Conservation (phyloP, 2,888 invertebrate species). For the Drosophila lacicola region DNA sequence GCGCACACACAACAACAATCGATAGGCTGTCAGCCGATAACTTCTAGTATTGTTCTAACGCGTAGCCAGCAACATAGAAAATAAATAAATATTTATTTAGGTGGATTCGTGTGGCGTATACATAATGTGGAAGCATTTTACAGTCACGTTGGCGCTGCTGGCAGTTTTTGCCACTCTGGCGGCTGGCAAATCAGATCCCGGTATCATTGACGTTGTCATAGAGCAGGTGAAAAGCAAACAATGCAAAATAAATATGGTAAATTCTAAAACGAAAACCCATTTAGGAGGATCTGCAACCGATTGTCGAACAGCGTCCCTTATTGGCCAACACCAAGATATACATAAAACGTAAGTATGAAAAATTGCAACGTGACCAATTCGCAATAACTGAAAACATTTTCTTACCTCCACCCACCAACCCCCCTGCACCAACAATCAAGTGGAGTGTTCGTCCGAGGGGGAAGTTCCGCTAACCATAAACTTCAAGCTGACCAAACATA, state of each 20-base stretch:
- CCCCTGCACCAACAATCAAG: conserved; percentile 10
- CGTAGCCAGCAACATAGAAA: conserved; percentile 45
- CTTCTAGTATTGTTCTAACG: conserved; percentile 54
- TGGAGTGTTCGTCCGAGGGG: conserved; percentile 85
- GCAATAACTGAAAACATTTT: conserved; percentile 35
- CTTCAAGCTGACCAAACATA: conserved; percentile 87
- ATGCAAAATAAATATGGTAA: conserved; percentile 20
- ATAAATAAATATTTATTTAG: conserved; percentile 56
- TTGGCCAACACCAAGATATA: conserved; percentile 90
- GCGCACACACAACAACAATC: conserved; percentile 33
- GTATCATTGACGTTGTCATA: conserved; percentile 53
- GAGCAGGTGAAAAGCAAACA: conserved; percentile 52
- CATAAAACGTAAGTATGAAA: conserved; percentile 87
- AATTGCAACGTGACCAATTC: conserved; percentile 46
- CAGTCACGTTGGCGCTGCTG: conserved; percentile 50
- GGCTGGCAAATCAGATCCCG: conserved; percentile 62
- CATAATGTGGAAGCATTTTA: conserved; percentile 43
- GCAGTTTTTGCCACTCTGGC: conserved; percentile 17
- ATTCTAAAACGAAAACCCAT: background rate
- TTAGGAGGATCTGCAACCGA: conserved; percentile 67
- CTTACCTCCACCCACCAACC: background rate
- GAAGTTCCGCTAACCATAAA: conserved; percentile 85
- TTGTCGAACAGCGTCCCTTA: conserved; percentile 86
- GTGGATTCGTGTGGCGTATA: conserved; percentile 32
- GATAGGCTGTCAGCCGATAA: conserved; percentile 41